These are phyloP conservation scores for Microtus montanus DNA, from an alignment of 2,113 vertebrate genomes.

Conservation along the genomic window DNA sequence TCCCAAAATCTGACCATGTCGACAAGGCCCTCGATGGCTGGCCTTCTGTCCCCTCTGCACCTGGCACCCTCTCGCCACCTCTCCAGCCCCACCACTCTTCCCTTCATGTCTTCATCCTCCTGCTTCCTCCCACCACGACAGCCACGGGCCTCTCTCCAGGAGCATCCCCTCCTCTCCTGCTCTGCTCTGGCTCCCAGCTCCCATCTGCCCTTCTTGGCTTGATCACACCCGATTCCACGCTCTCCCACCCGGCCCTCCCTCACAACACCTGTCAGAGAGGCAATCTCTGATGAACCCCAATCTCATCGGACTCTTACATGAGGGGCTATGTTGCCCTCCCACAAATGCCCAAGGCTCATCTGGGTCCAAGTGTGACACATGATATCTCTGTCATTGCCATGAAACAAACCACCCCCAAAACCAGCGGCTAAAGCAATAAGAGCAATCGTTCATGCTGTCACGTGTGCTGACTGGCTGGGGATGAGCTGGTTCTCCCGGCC, in stretches of 20 bases:
- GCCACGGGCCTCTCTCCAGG: neutral
- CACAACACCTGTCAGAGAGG: too few relatives aligned
- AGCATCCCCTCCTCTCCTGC: neutral
- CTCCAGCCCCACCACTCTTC: neutral
- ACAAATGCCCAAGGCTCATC: neutral
- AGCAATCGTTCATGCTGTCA: neutral
- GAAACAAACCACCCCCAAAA: neutral
- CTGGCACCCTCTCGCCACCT: neutral
- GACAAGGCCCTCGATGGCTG: neutral
- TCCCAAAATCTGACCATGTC: neutral
- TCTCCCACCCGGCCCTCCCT: neutral
- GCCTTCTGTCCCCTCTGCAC: neutral
- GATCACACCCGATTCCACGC: neutral
- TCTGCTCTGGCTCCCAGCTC: neutral
- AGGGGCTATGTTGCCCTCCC: neutral
- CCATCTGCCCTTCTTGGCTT: neutral
- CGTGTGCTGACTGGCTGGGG: neutral
- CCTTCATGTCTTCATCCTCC: too few relatives aligned
- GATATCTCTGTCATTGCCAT: neutral
- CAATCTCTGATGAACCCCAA: neutral
- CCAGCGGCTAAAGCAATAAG: too few relatives aligned
- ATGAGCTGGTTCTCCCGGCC: neutral
- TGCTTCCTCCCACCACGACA: too few relatives aligned
- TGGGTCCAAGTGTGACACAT: neutral
- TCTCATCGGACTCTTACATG: neutral